These are phyloP conservation scores for Grammomys surdaster DNA, from an alignment of 2,113 vertebrate genomes.

Conservation along the genomic window DNA sequence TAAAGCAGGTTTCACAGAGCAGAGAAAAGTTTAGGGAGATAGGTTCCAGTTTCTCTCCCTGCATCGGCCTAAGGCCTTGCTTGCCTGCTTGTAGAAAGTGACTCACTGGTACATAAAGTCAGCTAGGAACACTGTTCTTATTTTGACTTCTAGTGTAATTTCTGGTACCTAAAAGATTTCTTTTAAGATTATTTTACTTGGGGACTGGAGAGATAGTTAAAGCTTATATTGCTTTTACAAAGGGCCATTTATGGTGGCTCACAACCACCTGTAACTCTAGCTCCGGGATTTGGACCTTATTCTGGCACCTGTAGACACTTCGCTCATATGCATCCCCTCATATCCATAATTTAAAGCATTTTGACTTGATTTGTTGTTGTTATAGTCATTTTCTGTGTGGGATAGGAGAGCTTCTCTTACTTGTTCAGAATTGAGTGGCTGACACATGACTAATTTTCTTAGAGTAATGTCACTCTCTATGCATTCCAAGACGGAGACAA, in stretches of 20 bases:
- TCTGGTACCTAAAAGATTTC: slow-evolving; percentile 43
- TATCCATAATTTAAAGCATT: background rate
- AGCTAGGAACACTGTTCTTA: background rate
- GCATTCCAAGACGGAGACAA: background rate
- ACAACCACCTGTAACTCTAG: background rate
- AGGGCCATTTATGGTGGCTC: background rate
- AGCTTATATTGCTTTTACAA: background rate
- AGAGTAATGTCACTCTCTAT: background rate
- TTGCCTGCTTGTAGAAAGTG: background rate
- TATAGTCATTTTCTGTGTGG: background rate
- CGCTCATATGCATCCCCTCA: background rate
- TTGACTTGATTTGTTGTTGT: background rate
- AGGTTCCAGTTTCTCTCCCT: background rate
- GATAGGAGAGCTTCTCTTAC: background rate
- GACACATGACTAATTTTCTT: background rate
- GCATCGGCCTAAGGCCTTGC: background rate
- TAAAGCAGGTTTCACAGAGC: slow-evolving; percentile 19
- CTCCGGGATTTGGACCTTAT: no score
- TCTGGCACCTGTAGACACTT: background rate
- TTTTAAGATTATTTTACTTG: slow-evolving; percentile 33
- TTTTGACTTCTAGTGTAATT: slow-evolving; percentile 14
- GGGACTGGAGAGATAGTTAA: background rate
- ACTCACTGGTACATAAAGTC: background rate
- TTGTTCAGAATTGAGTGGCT: slow-evolving; percentile 32
- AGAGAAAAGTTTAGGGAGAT: slow-evolving; percentile 18